Evolutionary conservation across 2,113 vertebrate species (phyloP).

Genomic region (mouse (Mus musculus)): GRCm39 chr9:48012001-48012500

Average conservation of each 20-base stretch:
- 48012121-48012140: neutral
- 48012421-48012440: too few relatives aligned
- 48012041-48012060: neutral
- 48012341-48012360: neutral
- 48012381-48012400: neutral
- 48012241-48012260: too few relatives aligned
- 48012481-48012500: neutral
- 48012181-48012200: neutral
- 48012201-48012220: neutral
- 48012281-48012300: neutral
- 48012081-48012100: neutral
- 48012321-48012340: neutral
- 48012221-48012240: neutral
- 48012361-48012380: slow-evolving; percentile 20
- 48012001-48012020: neutral
- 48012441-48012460: too few relatives aligned
- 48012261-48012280: neutral
- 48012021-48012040: neutral
- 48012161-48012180: neutral
- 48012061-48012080: neutral
- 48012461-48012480: neutral
- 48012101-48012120: neutral
- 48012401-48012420: neutral
- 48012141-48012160: neutral
- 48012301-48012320: neutral